Conservation (phyloP, 2,797 vertebrate species). For the Molossus alvarezi region DNA sequence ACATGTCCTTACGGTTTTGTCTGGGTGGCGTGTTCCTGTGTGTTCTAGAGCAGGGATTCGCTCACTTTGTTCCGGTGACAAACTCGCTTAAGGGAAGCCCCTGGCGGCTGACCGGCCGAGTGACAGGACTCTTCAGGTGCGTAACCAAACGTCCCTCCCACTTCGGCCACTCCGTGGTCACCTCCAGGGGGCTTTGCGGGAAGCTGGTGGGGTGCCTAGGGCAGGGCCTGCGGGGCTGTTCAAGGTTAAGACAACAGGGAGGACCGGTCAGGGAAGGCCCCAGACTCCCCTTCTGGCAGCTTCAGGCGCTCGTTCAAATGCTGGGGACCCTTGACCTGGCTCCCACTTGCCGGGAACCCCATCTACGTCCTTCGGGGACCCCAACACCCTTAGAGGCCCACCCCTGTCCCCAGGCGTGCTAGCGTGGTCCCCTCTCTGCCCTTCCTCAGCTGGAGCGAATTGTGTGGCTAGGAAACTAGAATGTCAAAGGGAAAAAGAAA, state of each 20-base stretch:
- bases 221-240: rapidly evolving
- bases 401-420: rapidly evolving
- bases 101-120: neutral
- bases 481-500: neutral
- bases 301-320: neutral
- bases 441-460: rapidly evolving
- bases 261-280: neutral
- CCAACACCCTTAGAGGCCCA: neutral
- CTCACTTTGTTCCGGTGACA: neutral
- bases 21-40: neutral
- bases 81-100: neutral
- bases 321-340: neutral
- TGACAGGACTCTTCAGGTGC: neutral
- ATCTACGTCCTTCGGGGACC: neutral
- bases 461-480: neutral
- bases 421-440: rapidly evolving
- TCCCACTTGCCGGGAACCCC: too few relatives aligned
- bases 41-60: neutral
- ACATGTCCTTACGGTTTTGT: neutral
- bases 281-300: rapidly evolving
- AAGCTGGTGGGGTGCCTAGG: neutral
- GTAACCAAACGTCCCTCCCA: neutral
- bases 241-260: neutral
- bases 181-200: neutral
- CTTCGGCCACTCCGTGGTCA: neutral